Percentiles rank a stretch among this genome's conserved stretches.
These are phyloP conservation scores for Ara ararauna DNA, from an alignment of 2,797 vertebrate genomes.

Conservation along the genomic window DNA sequence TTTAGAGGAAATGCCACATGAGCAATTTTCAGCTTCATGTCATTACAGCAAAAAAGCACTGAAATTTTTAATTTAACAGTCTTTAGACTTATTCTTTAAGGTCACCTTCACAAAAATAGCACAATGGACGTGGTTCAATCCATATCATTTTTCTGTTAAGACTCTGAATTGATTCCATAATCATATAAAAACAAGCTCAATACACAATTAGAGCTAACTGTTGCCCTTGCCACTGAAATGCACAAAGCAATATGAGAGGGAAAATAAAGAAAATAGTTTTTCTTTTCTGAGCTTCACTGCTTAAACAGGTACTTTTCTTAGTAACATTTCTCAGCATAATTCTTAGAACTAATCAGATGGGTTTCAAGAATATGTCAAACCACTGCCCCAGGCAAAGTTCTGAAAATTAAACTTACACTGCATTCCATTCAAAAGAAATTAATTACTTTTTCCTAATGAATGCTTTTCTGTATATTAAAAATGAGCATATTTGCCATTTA, in stretches of 20 bases:
- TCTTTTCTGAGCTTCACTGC: constrained; percentile 20
- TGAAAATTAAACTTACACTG: constrained; percentile 73
- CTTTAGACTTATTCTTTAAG: background rate
- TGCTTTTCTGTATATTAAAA: constrained; percentile 69
- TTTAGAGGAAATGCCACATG: background rate
- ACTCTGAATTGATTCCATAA: constrained; percentile 56
- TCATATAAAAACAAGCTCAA: constrained; percentile 51
- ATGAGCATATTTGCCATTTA: constrained; percentile 61
- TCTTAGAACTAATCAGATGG: constrained; percentile 67
- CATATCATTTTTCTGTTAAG: constrained; percentile 3
- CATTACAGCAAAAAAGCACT: background rate
- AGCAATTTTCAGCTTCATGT: background rate
- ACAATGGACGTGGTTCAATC: background rate
- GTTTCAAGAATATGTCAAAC: constrained; percentile 72
- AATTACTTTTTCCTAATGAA: constrained; percentile 69
- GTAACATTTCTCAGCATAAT: constrained; percentile 65
- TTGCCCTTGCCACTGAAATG: constrained; percentile 22
- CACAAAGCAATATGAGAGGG: constrained; percentile 36
- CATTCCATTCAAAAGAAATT: constrained; percentile 62
- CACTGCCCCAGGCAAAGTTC: constrained; percentile 60
- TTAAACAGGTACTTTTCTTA: constrained; percentile 64
- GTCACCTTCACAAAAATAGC: constrained; percentile 40
- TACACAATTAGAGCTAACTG: constrained; percentile 50
- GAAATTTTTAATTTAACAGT: background rate
- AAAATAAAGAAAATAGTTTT: background rate